Conservation (phyloP, 2,888 invertebrate genomes). For the Drosophila histrio region DNA sequence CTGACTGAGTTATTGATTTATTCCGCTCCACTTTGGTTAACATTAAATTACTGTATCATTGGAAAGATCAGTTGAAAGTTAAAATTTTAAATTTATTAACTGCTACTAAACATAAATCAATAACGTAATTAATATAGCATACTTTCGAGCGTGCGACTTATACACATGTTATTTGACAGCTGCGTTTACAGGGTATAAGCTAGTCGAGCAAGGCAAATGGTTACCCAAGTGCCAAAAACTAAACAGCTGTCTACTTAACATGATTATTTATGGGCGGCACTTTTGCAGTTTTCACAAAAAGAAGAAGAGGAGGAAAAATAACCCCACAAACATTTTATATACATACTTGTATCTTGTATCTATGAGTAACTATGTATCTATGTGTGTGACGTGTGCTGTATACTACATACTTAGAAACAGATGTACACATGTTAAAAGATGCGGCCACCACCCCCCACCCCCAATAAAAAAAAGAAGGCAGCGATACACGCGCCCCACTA, state of each 20-base stretch:
- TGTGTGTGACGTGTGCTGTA: background rate
- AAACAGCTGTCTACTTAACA: slow-evolving; percentile 30
- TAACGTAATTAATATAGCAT: slow-evolving; percentile 6
- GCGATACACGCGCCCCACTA: slow-evolving; percentile 56
- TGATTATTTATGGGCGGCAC: slow-evolving; percentile 36
- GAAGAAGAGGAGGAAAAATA: background rate
- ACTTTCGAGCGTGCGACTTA: slow-evolving; percentile 13
- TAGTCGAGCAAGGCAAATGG: background rate
- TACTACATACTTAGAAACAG: slow-evolving; percentile 20
- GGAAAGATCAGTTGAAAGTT: too few relatives aligned
- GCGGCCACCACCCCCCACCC: slow-evolving; percentile 4
- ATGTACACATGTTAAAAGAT: slow-evolving; percentile 27
- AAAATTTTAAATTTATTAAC: too few relatives aligned
- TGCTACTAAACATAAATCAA: too few relatives aligned
- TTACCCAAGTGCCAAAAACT: slow-evolving; percentile 1
- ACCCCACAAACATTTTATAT: background rate
- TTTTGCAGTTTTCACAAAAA: slow-evolving; percentile 12
- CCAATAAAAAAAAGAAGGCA: slow-evolving; percentile 10
- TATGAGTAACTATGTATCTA: background rate
- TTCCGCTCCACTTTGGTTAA: too few relatives aligned
- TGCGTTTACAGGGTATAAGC: slow-evolving; percentile 2
- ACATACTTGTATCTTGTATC: background rate
- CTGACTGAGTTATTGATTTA: too few relatives aligned
- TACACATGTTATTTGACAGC: too few relatives aligned
- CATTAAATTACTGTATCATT: too few relatives aligned